phyloP scores from a whole-genome alignment of 1,140 invertebrate genomes.

The Polyergus mexicanus region DNA sequence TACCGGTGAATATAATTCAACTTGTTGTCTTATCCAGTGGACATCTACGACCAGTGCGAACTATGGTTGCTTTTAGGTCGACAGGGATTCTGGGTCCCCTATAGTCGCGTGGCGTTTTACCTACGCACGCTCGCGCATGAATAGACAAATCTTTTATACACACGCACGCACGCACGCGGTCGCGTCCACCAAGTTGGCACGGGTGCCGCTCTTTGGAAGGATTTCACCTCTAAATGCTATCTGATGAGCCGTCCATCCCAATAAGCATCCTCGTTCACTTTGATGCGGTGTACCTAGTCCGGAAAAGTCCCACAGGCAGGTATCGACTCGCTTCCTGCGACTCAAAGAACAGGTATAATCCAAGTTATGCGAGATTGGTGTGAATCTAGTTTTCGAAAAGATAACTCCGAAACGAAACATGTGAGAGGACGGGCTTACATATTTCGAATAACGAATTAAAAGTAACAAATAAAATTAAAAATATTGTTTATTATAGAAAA shows the following conservation, averaged over 20 bases:
- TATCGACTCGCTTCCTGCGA: slow-evolving; percentile 4
- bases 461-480: no score
- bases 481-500: no score
- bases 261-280: slow-evolving; percentile 63
- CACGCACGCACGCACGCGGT: background rate
- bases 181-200: slow-evolving; percentile 30
- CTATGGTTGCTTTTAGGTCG: slow-evolving; percentile 82
- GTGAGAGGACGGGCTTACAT: background rate
- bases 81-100: slow-evolving; percentile 75
- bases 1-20: slow-evolving; percentile 82
- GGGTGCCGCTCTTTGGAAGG: slow-evolving; percentile 51
- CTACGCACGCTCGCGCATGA: slow-evolving; percentile 63
- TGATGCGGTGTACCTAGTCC: slow-evolving; percentile 27
- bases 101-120: slow-evolving; percentile 85
- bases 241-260: slow-evolving; percentile 81
- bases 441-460: no score
- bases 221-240: slow-evolving; percentile 81
- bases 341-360: slow-evolving; percentile 28
- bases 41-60: slow-evolving; percentile 83
- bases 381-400: slow-evolving; percentile 42
- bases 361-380: slow-evolving; percentile 18
- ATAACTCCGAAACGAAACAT: background rate
- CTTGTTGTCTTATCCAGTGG: slow-evolving; percentile 81
- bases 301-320: slow-evolving; percentile 25
- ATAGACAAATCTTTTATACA: slow-evolving; percentile 21